Percentiles rank a stretch among this genome's conserved stretches.
Conservation (phyloP, 2,797 vertebrate genomes). For the Phalanger gymnotis region DNA sequence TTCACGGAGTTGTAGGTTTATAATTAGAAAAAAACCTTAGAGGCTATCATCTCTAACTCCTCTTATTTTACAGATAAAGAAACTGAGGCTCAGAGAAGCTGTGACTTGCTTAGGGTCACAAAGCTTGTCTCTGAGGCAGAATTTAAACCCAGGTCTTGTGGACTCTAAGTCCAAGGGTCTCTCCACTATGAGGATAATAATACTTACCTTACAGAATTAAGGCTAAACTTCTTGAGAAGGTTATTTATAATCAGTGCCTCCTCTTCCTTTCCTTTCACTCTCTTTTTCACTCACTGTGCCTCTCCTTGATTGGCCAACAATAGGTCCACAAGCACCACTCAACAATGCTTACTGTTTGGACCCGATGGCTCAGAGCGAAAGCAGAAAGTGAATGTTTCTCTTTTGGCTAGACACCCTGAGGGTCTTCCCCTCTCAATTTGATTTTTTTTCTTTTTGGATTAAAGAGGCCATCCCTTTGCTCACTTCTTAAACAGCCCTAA, state of each 20-base stretch:
- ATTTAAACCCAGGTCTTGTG: not conserved
- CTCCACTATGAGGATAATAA: not conserved
- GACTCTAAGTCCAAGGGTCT: not conserved
- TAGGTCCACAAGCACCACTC: too few species aligned
- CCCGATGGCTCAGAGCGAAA: too few species aligned
- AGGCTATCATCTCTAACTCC: not conserved
- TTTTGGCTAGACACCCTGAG: too few species aligned
- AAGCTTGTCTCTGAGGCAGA: not conserved
- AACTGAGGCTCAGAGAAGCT: not conserved
- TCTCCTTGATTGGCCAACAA: too few species aligned
- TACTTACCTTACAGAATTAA: not conserved
- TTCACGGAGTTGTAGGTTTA: not conserved
- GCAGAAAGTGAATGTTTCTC: too few species aligned
- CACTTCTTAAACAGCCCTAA: too few species aligned
- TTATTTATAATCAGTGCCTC: not conserved
- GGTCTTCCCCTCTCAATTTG: too few species aligned
- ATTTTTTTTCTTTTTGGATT: too few species aligned
- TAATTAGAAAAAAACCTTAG: not conserved
- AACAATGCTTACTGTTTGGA: too few species aligned
- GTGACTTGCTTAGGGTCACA: not conserved
- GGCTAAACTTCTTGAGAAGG: not conserved
- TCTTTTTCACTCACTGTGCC: not conserved
- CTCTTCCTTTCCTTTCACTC: not conserved
- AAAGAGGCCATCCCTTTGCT: too few species aligned
- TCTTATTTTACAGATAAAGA: not conserved